Conservation (phyloP, 2,797 vertebrate genomes). For the Cirrhinus mrigala region DNA sequence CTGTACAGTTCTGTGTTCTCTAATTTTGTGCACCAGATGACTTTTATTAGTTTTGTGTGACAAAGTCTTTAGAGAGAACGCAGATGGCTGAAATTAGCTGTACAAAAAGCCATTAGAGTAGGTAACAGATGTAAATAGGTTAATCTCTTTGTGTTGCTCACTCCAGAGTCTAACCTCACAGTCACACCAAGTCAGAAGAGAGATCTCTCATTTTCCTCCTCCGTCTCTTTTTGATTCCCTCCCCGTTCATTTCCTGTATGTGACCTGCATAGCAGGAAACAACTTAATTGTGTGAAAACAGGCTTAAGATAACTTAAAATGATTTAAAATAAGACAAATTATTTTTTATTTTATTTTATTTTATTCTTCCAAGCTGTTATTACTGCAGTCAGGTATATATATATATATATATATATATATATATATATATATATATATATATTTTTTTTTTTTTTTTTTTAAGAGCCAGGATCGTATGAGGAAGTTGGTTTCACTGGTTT, state of each 20-base stretch:
- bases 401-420: too few relatives aligned
- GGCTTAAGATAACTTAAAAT: neutral
- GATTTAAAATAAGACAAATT: neutral
- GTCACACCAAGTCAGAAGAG: slow-evolving; percentile 18
- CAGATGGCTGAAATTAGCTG: slow-evolving; percentile 65
- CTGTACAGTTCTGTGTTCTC: slow-evolving; percentile 45
- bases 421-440: too few relatives aligned
- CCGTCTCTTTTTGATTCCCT: slow-evolving; percentile 31
- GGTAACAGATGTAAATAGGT: slow-evolving; percentile 59
- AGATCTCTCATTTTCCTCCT: slow-evolving; percentile 17
- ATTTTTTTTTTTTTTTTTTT: too few relatives aligned
- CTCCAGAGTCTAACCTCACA: slow-evolving; percentile 40
- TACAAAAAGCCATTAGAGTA: slow-evolving; percentile 60
- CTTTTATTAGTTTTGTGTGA: slow-evolving; percentile 70
- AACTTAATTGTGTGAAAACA: slow-evolving; percentile 33
- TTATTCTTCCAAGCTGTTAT: too few relatives aligned
- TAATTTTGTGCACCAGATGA: slow-evolving; percentile 51
- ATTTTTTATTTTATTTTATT: too few relatives aligned
- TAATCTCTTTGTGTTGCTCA: slow-evolving; percentile 58
- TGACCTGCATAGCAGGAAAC: slow-evolving; percentile 27
- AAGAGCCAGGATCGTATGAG: too few relatives aligned
- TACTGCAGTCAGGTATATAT: too few relatives aligned
- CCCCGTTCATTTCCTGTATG: slow-evolving; percentile 30
- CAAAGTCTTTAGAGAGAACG: slow-evolving; percentile 60
- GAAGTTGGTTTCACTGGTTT: too few relatives aligned